Conservation (phyloP, 2,797 vertebrate species). For the Anguilla obscura region DNA sequence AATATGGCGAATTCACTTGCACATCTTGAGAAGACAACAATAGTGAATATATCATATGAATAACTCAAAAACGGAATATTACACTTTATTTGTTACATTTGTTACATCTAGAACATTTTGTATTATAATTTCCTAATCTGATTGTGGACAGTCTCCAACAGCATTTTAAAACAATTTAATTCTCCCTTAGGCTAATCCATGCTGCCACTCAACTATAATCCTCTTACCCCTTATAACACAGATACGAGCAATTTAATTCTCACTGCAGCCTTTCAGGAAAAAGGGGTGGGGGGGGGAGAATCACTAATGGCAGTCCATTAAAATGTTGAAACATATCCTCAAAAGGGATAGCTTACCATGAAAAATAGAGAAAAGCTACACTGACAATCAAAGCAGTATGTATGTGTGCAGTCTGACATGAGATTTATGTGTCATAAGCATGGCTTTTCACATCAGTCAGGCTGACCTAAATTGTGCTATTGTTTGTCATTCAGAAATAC, state of each 20-base stretch:
- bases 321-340: background rate
- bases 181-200: background rate
- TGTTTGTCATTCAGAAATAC: conserved; percentile 5
- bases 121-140: conserved; percentile 5
- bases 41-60: background rate
- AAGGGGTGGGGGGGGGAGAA: background rate
- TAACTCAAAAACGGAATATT: background rate
- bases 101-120: background rate
- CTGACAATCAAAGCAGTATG: background rate
- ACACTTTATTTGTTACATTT: background rate
- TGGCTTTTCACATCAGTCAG: background rate
- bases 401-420: background rate
- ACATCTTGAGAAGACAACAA: background rate
- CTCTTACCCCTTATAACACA: conserved; percentile 13
- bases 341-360: too few species aligned
- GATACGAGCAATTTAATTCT: conserved; percentile 10
- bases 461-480: background rate
- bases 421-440: background rate
- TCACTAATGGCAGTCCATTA: background rate
- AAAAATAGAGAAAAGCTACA: background rate
- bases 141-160: background rate
- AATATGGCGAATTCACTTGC: background rate
- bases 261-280: background rate
- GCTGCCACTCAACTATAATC: background rate
- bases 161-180: conserved; percentile 17